phyloP scores from a whole-genome alignment of 2,113 vertebrate species.

The Corythornis madagascariensis region DNA sequence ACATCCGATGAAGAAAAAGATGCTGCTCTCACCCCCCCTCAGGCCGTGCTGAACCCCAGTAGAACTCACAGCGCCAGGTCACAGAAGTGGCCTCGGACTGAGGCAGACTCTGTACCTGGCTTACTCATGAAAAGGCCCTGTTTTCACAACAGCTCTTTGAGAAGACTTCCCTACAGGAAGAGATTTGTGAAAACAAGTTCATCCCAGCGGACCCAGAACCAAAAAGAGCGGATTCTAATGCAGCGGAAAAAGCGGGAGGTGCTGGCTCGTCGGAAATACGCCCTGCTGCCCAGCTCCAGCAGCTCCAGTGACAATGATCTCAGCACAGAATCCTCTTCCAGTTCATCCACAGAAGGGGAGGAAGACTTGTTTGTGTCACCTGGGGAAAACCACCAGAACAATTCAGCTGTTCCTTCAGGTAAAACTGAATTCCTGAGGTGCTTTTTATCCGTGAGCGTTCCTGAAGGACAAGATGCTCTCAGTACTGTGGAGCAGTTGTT shows the following conservation, averaged over 20 bases:
- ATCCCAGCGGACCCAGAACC: slow-evolving; percentile 91
- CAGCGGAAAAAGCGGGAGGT: slow-evolving; percentile 96
- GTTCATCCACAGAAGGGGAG: slow-evolving; percentile 92
- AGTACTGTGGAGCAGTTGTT: not conserved
- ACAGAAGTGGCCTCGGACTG: slow-evolving; percentile 91
- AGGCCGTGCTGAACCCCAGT: slow-evolving; percentile 76
- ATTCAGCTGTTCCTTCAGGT: slow-evolving; percentile 89
- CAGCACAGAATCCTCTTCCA: slow-evolving; percentile 89
- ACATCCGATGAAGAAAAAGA: slow-evolving; percentile 93
- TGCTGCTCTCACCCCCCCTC: slow-evolving; percentile 73
- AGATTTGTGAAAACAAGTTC: slow-evolving; percentile 89
- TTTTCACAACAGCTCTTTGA: slow-evolving; percentile 78
- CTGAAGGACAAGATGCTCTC: not conserved
- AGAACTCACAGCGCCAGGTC: slow-evolving; percentile 87
- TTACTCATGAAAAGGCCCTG: slow-evolving; percentile 91
- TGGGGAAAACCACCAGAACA: slow-evolving; percentile 89
- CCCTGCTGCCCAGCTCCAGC: slow-evolving; percentile 93
- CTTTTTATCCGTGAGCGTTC: not conserved
- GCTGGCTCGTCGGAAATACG: slow-evolving; percentile 90
- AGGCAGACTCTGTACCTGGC: slow-evolving; percentile 84
- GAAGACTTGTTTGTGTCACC: slow-evolving; percentile 92
- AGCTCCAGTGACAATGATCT: slow-evolving; percentile 94
- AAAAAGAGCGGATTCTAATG: slow-evolving; percentile 92
- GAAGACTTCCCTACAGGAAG: slow-evolving; percentile 88
- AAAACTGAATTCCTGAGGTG: slow-evolving; percentile 3